Evolutionary conservation across 2,888 invertebrate genomes (phyloP).

Genomic region (Rhingia rostrata): DNA sequence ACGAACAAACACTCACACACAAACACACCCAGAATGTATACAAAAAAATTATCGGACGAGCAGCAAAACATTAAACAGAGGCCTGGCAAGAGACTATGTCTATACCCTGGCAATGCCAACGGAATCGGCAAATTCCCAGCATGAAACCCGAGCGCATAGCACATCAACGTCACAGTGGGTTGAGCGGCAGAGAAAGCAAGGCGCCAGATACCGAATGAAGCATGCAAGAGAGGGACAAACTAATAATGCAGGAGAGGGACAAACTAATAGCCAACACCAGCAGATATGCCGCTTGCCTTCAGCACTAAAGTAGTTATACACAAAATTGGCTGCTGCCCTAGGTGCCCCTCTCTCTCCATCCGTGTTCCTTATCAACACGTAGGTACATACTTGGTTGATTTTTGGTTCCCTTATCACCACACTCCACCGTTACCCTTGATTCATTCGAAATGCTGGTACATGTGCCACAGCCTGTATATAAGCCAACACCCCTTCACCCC

Average conservation of each 20-base stretch:
- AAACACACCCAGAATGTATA: slow-evolving; percentile 42
- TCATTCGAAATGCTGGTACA: background rate
- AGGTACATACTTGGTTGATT: slow-evolving; percentile 1
- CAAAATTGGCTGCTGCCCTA: slow-evolving; percentile 38
- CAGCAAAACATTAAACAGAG: slow-evolving; percentile 74
- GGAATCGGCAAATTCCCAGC: slow-evolving; percentile 68
- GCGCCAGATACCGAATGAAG: slow-evolving; percentile 36
- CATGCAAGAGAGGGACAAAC: slow-evolving; percentile 14
- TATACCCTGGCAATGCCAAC: slow-evolving; percentile 72
- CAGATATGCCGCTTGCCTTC: slow-evolving; percentile 56
- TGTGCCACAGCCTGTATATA: background rate
- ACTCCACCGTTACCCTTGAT: slow-evolving; percentile 18
- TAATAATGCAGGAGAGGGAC: slow-evolving; percentile 16
- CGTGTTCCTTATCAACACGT: slow-evolving; percentile 32
- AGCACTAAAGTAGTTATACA: slow-evolving; percentile 49
- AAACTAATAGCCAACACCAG: slow-evolving; percentile 34
- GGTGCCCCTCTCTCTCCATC: background rate
- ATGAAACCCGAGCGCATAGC: slow-evolving; percentile 68
- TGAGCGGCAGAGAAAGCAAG: slow-evolving; percentile 45
- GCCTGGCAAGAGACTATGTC: slow-evolving; percentile 75
- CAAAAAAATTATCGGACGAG: slow-evolving; percentile 63
- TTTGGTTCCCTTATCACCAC: slow-evolving; percentile 37
- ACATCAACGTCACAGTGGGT: background rate
- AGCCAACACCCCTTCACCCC: slow-evolving; percentile 6
- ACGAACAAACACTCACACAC: slow-evolving; percentile 23